Evolutionary conservation across 1,140 invertebrate species (phyloP).

Genomic region (Pristionchus pacificus): DNA sequence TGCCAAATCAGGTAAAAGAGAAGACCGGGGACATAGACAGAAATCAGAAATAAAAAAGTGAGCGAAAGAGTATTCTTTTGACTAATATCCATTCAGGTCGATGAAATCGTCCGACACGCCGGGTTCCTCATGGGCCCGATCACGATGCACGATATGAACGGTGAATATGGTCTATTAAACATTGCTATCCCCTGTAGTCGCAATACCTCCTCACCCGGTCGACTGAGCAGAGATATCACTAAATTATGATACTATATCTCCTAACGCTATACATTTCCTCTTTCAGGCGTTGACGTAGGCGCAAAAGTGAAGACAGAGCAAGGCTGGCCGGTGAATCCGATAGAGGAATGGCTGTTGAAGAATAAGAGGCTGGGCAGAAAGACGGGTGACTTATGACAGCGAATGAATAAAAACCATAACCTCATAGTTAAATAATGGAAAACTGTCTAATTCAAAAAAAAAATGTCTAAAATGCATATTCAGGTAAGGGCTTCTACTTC

Average conservation of each 20-base stretch:
- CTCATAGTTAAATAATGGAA: too few relatives aligned
- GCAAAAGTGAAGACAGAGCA: constrained; percentile 28
- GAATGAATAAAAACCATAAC: too few relatives aligned
- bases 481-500: constrained; percentile 28
- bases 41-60: too few relatives aligned
- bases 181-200: background rate
- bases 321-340: constrained; percentile 15
- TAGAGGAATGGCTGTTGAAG: constrained; percentile 27
- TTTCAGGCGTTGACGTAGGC: constrained; percentile 32
- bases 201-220: too few relatives aligned
- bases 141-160: constrained; percentile 56
- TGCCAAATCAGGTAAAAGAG: constrained; percentile 45
- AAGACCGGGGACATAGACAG: background rate
- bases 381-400: constrained; percentile 18
- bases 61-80: constrained; percentile 12
- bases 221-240: too few relatives aligned
- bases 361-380: constrained; percentile 34
- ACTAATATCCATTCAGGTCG: constrained; percentile 50
- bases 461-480: too few relatives aligned
- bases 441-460: too few relatives aligned
- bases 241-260: too few relatives aligned
- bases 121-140: constrained; percentile 58
- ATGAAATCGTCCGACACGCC: constrained; percentile 55
- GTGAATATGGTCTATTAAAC: constrained; percentile 37
- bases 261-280: too few relatives aligned